Base-by-base conservation (phyloP, 2,113 vertebrate species). In the Tyrannus savana region DNA sequence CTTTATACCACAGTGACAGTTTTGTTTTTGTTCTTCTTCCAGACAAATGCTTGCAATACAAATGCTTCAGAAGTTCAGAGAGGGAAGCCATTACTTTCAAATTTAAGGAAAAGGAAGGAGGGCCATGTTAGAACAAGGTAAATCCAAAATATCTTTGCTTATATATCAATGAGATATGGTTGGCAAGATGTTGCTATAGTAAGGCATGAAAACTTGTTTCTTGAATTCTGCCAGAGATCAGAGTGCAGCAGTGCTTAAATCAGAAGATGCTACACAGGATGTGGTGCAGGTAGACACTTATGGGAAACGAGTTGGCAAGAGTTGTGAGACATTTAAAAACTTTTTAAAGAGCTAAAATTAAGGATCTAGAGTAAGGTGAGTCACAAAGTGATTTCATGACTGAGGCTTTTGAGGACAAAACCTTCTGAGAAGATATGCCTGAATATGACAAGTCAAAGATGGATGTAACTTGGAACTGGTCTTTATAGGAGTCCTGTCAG, bases 101-200 rank as follows among this genome's bases (percentile, higher is more conserved):
- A 79, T 73, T 19, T 55, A 82, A 78, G 60, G 17, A 79, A 83
- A 85, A 53, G 28, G 52, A 62, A 80, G 28, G 14, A 63, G 35
- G 28, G 37, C 11, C 3, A 2, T n/a, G 31, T 66, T 53, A 58
- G 31, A 66, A 44, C 2, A 12, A 84, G 11, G 33, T 71, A 87
- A 78, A 78, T 46, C 30, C 30, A 31, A 66, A 78, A 17, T n/a
- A 82, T 58, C 3, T 74, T 62, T 73, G 31, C 42, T 67, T 86
- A 53, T 28, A 9, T 1, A 2, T 66, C 15, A 31, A 2, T 10
- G 46, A 81, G 35, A 81, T 0, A 0, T 42, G 5, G 14, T 9
- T 73, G 41, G 69, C 14, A 80, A 76, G 41, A 58, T 14, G 7
- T 46, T 91, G 60, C 19, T 63, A 7, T 23, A 78, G 33, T 7